phyloP scores from a whole-genome alignment of 2,113 vertebrate species.

The Anthoscopus minutus region DNA sequence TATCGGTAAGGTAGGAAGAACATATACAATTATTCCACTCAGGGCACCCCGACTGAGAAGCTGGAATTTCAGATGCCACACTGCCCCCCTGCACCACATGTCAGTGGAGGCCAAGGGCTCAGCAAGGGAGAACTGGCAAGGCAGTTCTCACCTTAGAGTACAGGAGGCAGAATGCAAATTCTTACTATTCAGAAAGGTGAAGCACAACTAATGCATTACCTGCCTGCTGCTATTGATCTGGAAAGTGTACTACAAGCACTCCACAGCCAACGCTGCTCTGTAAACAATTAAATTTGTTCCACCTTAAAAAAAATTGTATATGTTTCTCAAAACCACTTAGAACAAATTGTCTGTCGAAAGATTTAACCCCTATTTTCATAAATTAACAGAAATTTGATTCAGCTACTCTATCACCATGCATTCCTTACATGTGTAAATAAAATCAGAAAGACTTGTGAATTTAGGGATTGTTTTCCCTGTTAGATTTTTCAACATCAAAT shows the following conservation, averaged over 20 bases:
- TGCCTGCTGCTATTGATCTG: background rate
- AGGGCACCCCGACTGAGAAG: background rate
- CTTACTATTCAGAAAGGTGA: background rate
- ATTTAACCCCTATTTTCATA: background rate
- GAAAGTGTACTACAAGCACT: background rate
- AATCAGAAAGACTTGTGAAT: background rate
- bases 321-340: background rate
- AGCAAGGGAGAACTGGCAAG: background rate
- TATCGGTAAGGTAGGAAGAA: background rate
- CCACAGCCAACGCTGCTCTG: background rate
- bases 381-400: background rate
- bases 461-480: background rate
- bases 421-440: background rate
- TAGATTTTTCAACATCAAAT: background rate
- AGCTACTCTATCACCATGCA: background rate
- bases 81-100: accelerated
- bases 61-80: background rate
- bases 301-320: background rate
- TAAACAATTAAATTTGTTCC: background rate
- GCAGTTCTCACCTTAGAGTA: background rate
- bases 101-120: background rate
- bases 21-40: background rate
- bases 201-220: background rate
- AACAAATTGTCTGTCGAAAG: background rate
- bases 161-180: background rate